Evolutionary conservation across 2,113 vertebrate genomes (phyloP).

Genomic region (Jaculus jaculus): DNA sequence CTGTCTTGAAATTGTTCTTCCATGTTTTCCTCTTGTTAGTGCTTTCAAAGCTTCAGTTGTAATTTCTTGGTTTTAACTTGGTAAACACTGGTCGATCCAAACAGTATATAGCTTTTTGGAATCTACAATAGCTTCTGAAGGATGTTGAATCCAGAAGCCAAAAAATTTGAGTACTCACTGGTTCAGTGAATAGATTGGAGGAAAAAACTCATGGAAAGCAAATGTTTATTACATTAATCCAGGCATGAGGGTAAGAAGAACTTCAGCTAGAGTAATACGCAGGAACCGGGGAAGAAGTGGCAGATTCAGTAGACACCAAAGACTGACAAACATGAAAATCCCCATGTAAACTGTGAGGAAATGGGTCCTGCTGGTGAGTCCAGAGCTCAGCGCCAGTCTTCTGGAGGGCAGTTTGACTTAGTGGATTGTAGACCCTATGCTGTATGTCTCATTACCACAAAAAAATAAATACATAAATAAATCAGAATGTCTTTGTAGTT

Average conservation of each 20-base stretch:
- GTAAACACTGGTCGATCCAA: neutral
- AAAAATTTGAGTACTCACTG: neutral
- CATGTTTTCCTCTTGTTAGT: neutral
- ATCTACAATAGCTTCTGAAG: neutral
- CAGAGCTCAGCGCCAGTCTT: neutral
- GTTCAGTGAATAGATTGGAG: neutral
- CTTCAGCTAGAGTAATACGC: neutral
- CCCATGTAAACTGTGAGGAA: neutral
- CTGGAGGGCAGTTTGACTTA: neutral
- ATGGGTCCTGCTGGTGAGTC: neutral
- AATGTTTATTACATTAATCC: neutral
- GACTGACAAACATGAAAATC: neutral
- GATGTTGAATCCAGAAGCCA: neutral
- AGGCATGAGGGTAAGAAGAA: neutral
- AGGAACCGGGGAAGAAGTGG: neutral
- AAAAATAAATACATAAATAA: neutral
- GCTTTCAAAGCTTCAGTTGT: neutral
- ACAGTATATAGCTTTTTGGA: neutral
- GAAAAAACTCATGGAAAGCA: neutral
- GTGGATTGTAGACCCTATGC: neutral
- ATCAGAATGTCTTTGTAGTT: neutral
- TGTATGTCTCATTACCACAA: neutral
- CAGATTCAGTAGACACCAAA: neutral
- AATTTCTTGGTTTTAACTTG: neutral
- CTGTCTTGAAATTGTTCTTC: too few relatives aligned